phyloP scores from a whole-genome alignment of 53 echinoderm and acorn worm genomes.

The Paracentrotus lividus region DNA sequence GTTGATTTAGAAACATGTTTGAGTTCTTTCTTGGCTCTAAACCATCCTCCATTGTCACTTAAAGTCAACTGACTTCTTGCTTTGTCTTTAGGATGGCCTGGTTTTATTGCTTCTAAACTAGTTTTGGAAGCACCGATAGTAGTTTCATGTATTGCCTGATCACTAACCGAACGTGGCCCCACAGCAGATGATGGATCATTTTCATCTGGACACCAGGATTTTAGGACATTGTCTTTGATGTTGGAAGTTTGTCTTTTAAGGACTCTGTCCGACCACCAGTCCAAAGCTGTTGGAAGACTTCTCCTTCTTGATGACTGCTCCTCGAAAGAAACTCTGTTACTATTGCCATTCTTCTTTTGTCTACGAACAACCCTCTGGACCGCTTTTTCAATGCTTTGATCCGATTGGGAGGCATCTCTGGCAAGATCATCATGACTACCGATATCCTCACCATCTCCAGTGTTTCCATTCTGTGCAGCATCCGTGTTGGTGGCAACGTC shows the following conservation, averaged over 20 bases:
- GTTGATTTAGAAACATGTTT: constrained; percentile 51
- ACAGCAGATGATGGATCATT: not conserved
- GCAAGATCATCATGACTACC: not conserved
- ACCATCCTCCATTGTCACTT: constrained; percentile 32
- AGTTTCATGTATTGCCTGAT: constrained; percentile 41
- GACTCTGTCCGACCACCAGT: constrained; percentile 67
- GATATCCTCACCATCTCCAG: not conserved
- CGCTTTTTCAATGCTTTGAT: not conserved
- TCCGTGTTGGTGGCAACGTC: constrained; percentile 66
- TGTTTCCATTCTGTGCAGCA: not conserved
- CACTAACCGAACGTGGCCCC: constrained; percentile 51
- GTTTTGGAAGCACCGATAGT: constrained; percentile 24
- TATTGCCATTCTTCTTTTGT: not conserved
- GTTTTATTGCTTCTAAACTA: not conserved
- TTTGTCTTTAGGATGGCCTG: not conserved
- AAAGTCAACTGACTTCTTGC: constrained; percentile 27
- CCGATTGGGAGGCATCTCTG: not conserved
- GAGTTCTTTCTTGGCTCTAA: constrained; percentile 1
- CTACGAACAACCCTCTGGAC: not conserved
- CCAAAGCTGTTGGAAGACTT: constrained; percentile 58
- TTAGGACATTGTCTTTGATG: constrained; percentile 52
- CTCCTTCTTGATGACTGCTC: constrained; percentile 43
- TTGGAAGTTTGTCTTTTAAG: constrained; percentile 55
- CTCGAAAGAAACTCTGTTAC: not conserved
- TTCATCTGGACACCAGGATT: constrained; percentile 35